Percentiles rank a stretch among this genome's conserved stretches.
Conservation (phyloP, 2,888 invertebrate genomes). For the Agonopterix arenella region DNA sequence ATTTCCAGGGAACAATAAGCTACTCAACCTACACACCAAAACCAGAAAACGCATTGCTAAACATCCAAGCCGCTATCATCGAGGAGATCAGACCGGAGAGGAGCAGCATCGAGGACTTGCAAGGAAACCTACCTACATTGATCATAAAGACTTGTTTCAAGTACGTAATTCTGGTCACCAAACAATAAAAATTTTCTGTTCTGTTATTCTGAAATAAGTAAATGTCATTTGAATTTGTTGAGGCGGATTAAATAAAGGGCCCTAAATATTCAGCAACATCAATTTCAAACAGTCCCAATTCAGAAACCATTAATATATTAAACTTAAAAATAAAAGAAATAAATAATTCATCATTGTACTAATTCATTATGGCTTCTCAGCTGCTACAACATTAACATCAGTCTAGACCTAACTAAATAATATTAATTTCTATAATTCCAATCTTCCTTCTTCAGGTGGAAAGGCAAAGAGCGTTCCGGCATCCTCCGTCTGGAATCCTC, state of each 20-base stretch:
- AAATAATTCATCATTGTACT: too few relatives aligned
- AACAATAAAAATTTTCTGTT: too few relatives aligned
- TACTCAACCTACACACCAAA: conserved; percentile 79
- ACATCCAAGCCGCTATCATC: conserved; percentile 79
- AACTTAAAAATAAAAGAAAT: too few relatives aligned
- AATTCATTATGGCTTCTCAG: too few relatives aligned
- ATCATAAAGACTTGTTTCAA: conserved; percentile 80
- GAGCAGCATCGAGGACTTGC: conserved; percentile 79
- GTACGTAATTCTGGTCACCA: conserved; percentile 37
- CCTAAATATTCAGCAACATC: too few relatives aligned
- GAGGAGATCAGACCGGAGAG: conserved; percentile 79
- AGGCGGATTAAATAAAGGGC: too few relatives aligned
- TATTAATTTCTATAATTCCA: neutral
- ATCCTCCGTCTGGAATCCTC: conserved; percentile 78
- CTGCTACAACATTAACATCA: too few relatives aligned
- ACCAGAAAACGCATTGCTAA: conserved; percentile 73
- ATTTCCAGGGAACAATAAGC: conserved; percentile 75
- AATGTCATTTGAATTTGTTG: too few relatives aligned
- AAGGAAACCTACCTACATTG: conserved; percentile 80
- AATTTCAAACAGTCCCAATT: too few relatives aligned
- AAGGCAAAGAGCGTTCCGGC: conserved; percentile 77
- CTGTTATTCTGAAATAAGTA: too few relatives aligned
- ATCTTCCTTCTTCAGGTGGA: conserved; percentile 67
- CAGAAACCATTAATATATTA: too few relatives aligned
- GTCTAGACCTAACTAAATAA: neutral